These are phyloP conservation scores for Hydrocynus forskahlii DNA, from an alignment of 2,797 vertebrate species.

Conservation along the genomic window DNA sequence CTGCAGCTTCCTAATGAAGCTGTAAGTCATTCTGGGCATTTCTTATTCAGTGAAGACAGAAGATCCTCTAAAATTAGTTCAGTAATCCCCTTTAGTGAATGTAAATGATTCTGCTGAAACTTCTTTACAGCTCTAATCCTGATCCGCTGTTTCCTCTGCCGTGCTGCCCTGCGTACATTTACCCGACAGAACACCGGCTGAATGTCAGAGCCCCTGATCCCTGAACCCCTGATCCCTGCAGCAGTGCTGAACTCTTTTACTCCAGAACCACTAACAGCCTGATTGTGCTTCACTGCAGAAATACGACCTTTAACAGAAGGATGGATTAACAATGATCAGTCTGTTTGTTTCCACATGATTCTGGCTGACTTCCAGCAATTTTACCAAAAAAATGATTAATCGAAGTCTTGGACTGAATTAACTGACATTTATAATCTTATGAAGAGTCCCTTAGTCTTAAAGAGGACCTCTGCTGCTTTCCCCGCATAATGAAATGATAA, in stretches of 20 bases:
- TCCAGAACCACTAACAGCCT: background rate
- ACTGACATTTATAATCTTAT: no score
- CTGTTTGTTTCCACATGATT: no score
- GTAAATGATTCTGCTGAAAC: background rate
- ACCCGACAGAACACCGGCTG: background rate
- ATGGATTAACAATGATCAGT: background rate
- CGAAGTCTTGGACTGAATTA: no score
- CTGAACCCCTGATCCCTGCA: background rate
- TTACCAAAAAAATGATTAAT: no score
- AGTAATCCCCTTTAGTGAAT: background rate
- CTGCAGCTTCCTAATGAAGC: no score
- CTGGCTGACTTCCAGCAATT: no score
- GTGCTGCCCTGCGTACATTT: background rate
- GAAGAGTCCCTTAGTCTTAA: no score
- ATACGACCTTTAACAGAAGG: background rate
- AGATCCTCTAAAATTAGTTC: background rate
- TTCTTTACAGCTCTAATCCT: background rate
- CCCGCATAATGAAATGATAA: no score
- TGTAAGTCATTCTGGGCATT: no score
- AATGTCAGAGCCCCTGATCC: background rate
- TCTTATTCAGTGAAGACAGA: background rate
- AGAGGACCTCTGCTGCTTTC: no score
- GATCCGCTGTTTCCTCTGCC: background rate
- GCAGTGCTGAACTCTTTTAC: background rate
- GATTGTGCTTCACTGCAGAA: slow-evolving; percentile 5